Evolutionary conservation across 2,797 vertebrate species (phyloP).

Genomic region (Brachyalestes nurse): DNA sequence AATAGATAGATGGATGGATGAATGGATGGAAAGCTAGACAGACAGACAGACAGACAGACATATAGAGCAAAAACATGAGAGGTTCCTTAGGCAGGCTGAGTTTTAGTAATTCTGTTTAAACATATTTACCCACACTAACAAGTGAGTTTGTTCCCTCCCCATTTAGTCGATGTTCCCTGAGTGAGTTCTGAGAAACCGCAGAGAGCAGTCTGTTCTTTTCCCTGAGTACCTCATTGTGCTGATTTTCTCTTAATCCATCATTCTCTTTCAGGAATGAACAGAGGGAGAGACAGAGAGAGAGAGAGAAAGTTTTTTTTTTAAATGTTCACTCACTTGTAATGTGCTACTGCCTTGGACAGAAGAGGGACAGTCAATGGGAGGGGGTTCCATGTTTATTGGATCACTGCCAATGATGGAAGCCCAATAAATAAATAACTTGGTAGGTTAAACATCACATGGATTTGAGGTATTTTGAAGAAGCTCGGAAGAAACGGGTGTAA

Average conservation of each 20-base stretch:
- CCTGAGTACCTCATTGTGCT: constrained; percentile 28
- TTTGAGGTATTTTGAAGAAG: neutral
- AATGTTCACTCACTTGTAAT: constrained; percentile 17
- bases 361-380: neutral
- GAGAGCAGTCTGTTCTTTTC: constrained; percentile 28
- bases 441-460: neutral
- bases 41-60: neutral
- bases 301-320: neutral
- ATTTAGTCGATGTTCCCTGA: constrained; percentile 9
- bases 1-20: neutral
- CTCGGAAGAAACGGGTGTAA: neutral
- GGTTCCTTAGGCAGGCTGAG: neutral
- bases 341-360: neutral
- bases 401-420: neutral
- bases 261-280: constrained; percentile 25
- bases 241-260: constrained; percentile 43
- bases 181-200: constrained; percentile 32
- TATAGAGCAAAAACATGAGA: neutral
- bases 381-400: neutral
- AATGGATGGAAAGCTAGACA: neutral
- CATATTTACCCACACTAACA: neutral
- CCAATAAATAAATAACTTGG: neutral
- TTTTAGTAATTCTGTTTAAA: neutral
- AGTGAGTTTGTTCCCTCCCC: constrained; percentile 1
- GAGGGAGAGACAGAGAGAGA: neutral